Percentiles rank a stretch among this genome's conserved stretches.
Evolutionary conservation across 2,797 vertebrate species (phyloP).

Genomic region (Podargus strigoides): DNA sequence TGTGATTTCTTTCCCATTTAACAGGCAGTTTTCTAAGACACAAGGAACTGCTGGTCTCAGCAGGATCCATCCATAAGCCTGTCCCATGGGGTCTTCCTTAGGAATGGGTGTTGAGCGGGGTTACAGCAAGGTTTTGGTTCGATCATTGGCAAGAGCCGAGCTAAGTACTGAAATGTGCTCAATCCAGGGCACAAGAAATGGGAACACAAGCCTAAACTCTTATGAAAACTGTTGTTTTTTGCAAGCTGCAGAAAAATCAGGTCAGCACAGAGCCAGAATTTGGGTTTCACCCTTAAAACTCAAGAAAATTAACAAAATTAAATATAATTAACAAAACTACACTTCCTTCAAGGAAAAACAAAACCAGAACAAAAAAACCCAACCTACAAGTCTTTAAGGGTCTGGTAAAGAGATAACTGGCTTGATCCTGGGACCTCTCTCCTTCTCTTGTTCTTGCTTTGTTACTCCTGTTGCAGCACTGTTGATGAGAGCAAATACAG

Average conservation of each 20-base stretch:
- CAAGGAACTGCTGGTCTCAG: not conserved
- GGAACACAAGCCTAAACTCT: not conserved
- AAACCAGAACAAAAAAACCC: not conserved
- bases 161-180: accelerated
- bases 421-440: not conserved
- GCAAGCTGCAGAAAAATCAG: not conserved
- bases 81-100: not conserved
- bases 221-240: accelerated
- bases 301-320: not conserved
- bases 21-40: not conserved
- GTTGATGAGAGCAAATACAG: not conserved
- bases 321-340: not conserved
- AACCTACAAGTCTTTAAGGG: not conserved
- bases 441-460: not conserved
- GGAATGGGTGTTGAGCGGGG: accelerated
- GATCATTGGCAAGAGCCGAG: not conserved
- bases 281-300: not conserved
- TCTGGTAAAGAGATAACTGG: not conserved
- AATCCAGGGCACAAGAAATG: not conserved
- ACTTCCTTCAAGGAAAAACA: not conserved
- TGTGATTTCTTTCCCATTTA: not conserved
- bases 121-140: not conserved
- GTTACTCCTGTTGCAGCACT: accelerated
- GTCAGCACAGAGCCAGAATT: not conserved
- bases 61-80: not conserved